These are phyloP conservation scores for Schizotus pectinicornis DNA, from an alignment of 2,888 invertebrate species.

Conservation along the genomic window DNA sequence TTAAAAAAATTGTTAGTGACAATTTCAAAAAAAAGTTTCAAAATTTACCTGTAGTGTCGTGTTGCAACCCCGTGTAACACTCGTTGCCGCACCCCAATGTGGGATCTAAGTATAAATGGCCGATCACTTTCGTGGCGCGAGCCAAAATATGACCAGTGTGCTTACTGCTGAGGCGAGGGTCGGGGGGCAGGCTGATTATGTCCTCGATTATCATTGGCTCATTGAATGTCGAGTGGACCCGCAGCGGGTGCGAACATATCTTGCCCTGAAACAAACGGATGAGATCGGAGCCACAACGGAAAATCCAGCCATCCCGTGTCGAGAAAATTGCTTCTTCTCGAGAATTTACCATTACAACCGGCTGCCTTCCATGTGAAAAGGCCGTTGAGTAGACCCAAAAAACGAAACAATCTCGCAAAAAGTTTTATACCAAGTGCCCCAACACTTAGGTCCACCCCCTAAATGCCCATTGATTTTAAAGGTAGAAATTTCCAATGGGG, in stretches of 20 bases:
- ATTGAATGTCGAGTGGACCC: conserved; percentile 81
- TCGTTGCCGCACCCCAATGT: conserved; percentile 71
- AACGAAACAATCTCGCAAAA: too few species aligned
- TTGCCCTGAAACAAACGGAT: conserved; percentile 68
- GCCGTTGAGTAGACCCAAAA: too few species aligned
- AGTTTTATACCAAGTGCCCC: too few species aligned
- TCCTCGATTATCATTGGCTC: conserved; percentile 78
- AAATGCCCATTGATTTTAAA: too few species aligned
- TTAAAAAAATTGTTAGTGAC: conserved; percentile 47
- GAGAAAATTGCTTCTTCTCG: too few species aligned
- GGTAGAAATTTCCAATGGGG: too few species aligned
- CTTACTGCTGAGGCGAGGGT: conserved; percentile 66
- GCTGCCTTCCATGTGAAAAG: too few species aligned
- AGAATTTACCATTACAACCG: too few species aligned
- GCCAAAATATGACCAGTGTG: conserved; percentile 61
- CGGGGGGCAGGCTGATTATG: conserved; percentile 68
- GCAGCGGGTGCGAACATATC: conserved; percentile 76
- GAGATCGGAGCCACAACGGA: not conserved
- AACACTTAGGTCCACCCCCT: too few species aligned
- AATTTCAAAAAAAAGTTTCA: not conserved
- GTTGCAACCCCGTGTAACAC: conserved; percentile 79
- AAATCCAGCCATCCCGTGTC: too few species aligned
- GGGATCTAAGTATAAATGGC: conserved; percentile 75
- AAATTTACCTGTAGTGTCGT: conserved; percentile 68
- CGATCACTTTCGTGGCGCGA: conserved; percentile 62